phyloP scores from a whole-genome alignment of 2,888 invertebrate species.

The Calephelis perditalis region DNA sequence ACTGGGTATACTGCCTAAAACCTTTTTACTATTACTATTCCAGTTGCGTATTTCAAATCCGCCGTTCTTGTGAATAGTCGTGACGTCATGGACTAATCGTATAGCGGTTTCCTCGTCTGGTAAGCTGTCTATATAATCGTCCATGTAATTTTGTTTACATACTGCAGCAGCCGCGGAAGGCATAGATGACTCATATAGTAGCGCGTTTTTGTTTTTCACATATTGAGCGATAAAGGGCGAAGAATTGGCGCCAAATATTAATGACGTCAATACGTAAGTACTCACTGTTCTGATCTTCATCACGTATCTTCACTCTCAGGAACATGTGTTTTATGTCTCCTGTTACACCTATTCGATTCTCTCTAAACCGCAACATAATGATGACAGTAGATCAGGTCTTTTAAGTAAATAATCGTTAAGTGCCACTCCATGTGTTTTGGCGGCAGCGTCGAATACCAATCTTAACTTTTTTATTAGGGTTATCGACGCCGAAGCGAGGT shows the following conservation, averaged over 20 bases:
- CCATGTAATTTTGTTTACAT: not conserved
- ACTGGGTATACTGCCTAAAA: too few relatives aligned
- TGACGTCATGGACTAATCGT: not conserved
- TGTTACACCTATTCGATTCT: constrained; percentile 29
- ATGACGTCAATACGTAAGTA: constrained; percentile 9
- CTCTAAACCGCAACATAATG: constrained; percentile 39
- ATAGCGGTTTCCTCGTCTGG: not conserved
- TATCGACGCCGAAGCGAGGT: constrained; percentile 24
- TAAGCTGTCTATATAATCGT: not conserved
- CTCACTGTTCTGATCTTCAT: not conserved
- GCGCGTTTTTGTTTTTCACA: constrained; percentile 23
- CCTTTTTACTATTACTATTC: constrained; percentile 19
- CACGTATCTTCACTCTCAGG: constrained; percentile 23
- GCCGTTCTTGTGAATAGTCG: constrained; percentile 15
- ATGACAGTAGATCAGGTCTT: constrained; percentile 31
- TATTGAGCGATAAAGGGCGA: constrained; percentile 22
- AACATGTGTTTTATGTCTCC: constrained; percentile 30
- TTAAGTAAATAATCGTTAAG: constrained; percentile 31
- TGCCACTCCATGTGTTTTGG: constrained; percentile 19
- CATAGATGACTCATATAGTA: constrained; percentile 15
- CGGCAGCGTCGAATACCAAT: constrained; percentile 31
- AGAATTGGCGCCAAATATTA: constrained; percentile 28
- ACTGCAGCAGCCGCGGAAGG: constrained; percentile 1
- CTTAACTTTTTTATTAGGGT: constrained; percentile 30
- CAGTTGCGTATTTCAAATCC: constrained; percentile 22